Conservation (phyloP, 2,888 invertebrate species). For the Oscheius sp. region DNA sequence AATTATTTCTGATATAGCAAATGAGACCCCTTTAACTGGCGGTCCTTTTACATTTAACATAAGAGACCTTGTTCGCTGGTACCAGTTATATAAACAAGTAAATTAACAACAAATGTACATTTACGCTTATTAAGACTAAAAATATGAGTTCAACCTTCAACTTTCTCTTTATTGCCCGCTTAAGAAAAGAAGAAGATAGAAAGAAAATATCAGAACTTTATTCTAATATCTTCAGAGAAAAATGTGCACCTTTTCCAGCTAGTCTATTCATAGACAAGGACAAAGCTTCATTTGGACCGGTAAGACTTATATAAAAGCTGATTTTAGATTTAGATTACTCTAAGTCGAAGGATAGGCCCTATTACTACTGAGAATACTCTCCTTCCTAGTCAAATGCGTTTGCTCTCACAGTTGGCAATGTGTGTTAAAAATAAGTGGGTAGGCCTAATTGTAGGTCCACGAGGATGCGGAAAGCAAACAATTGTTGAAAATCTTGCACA, state of each 20-base stretch:
- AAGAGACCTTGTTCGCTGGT: slow-evolving; percentile 92
- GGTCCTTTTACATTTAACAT: slow-evolving; percentile 97
- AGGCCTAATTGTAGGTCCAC: slow-evolving; percentile 81
- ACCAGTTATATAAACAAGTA: slow-evolving; percentile 74
- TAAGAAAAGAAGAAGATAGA: slow-evolving; percentile 84
- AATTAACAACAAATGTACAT: background rate
- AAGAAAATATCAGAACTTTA: slow-evolving; percentile 71
- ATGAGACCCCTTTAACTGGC: slow-evolving; percentile 76
- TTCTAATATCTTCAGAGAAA: slow-evolving; percentile 31
- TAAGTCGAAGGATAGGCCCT: background rate
- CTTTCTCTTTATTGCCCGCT: slow-evolving; percentile 85
- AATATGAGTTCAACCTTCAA: slow-evolving; percentile 75
- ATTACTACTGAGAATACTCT: slow-evolving; percentile 41
- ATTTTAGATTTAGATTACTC: background rate
- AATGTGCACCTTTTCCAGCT: slow-evolving; percentile 15
- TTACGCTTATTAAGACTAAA: slow-evolving; percentile 29
- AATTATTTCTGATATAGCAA: slow-evolving; percentile 20
- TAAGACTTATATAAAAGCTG: background rate
- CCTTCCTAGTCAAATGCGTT: slow-evolving; percentile 72
- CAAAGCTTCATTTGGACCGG: slow-evolving; percentile 38
- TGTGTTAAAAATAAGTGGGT: slow-evolving; percentile 92
- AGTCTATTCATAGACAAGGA: slow-evolving; percentile 32
- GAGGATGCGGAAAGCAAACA: slow-evolving; percentile 83
- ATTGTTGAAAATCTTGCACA: slow-evolving; percentile 81
- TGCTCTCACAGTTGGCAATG: slow-evolving; percentile 83